Percentiles rank a stretch among this genome's conserved stretches.
Conservation (phyloP, 2,888 invertebrate genomes). For the Sarcophaga subvicina region DNA sequence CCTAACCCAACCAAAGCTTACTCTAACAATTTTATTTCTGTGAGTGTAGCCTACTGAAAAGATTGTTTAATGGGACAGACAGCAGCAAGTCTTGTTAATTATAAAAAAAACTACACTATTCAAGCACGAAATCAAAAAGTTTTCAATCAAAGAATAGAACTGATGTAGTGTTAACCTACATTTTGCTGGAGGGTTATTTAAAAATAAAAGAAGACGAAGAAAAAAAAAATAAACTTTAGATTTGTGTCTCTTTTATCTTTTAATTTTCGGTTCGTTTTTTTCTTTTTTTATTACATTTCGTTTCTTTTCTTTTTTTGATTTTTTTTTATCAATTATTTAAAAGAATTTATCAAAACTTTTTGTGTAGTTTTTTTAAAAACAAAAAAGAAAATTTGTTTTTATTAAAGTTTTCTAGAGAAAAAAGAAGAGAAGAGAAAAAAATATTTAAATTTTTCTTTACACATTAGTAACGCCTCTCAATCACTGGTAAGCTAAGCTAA, state of each 20-base stretch:
- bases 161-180: constrained; percentile 26
- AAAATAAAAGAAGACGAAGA: neutral
- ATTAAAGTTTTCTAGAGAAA: neutral
- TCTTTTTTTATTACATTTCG: no score
- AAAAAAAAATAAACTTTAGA: neutral
- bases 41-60: no score
- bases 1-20: no score
- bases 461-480: constrained; percentile 63
- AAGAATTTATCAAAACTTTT: neutral
- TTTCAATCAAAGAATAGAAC: constrained; percentile 12
- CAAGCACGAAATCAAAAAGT: neutral
- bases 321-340: neutral
- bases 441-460: constrained; percentile 42
- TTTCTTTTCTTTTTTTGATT: no score
- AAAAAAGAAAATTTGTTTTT: neutral
- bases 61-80: no score
- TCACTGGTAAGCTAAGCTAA: constrained; percentile 10
- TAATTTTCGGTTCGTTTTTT: neutral
- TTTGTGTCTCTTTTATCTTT: neutral
- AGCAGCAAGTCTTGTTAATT: neutral
- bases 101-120: neutral
- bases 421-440: neutral
- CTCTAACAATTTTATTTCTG: no score
- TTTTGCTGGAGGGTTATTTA: neutral
- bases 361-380: neutral